A percentile compares a stretch with the other conserved stretches of the same genome.
phyloP scores from a whole-genome alignment of 2,113 vertebrate genomes.

The Erinaceus europaeus region DNA sequence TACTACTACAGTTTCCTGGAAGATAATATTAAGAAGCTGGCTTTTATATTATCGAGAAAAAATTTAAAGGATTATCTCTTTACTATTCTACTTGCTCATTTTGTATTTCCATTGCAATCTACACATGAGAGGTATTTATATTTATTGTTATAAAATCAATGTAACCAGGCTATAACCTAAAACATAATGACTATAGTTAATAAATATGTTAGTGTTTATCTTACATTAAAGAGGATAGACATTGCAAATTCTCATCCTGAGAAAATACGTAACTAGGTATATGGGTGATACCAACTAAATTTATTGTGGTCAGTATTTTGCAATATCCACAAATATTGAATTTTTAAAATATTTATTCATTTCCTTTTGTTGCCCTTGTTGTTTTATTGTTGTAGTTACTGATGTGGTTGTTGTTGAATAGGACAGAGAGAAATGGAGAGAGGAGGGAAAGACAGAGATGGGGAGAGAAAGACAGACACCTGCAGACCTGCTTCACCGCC shows the following conservation, averaged over 20 bases:
- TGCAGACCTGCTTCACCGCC: too few species aligned
- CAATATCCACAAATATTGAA: background rate
- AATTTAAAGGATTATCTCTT: background rate
- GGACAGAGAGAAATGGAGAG: too few species aligned
- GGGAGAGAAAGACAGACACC: too few species aligned
- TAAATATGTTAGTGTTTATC: too few species aligned
- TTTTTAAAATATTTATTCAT: background rate
- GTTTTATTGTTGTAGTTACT: too few species aligned
- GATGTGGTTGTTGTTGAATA: too few species aligned
- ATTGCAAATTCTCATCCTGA: background rate
- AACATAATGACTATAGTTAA: too few species aligned
- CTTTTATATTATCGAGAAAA: background rate
- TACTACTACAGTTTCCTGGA: background rate
- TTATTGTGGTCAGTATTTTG: background rate
- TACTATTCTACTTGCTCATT: background rate
- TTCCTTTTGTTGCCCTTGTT: too few species aligned
- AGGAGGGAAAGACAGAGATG: too few species aligned
- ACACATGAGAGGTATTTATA: background rate
- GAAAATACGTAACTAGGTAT: background rate
- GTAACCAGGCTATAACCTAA: background rate
- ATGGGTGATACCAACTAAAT: background rate
- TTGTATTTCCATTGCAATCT: background rate
- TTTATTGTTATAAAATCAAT: background rate
- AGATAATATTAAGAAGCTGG: background rate
- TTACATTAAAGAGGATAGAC: background rate